A percentile compares a stretch with the other conserved stretches of the same genome.
Conservation (phyloP, 2,113 vertebrate species). For the pig (Sus scrofa) region DNA sequence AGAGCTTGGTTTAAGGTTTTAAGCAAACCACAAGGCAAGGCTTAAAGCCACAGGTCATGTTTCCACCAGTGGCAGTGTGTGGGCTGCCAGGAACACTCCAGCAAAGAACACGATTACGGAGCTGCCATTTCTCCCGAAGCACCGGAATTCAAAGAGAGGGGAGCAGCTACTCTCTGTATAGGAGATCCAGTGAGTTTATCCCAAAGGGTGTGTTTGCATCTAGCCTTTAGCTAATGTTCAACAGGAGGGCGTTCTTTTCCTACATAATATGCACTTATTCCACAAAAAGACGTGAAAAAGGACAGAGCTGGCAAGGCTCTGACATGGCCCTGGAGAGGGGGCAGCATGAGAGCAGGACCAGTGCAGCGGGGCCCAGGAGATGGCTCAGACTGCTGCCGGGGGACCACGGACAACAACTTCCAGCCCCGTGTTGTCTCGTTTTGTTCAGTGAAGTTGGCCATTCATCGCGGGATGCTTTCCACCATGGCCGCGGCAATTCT, state of each 20-base stretch:
- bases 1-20: conserved; percentile 80
- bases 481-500: rapidly evolving
- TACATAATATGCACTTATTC: conserved; percentile 36
- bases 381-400: rapidly evolving
- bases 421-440: background rate
- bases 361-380: rapidly evolving
- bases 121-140: background rate
- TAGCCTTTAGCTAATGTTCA: conserved; percentile 11
- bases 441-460: background rate
- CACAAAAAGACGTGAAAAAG: background rate
- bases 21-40: conserved; percentile 58
- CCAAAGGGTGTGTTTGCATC: background rate
- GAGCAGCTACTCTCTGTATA: background rate
- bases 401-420: rapidly evolving
- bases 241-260: background rate
- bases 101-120: background rate
- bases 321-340: background rate
- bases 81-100: background rate
- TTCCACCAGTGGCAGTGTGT: rapidly evolving
- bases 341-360: rapidly evolving
- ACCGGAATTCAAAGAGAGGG: background rate
- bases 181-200: rapidly evolving
- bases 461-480: background rate
- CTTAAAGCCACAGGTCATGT: conserved; percentile 57
- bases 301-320: background rate